Conservation (phyloP, 2,888 invertebrate genomes). For the Drosophila silvestris region DNA sequence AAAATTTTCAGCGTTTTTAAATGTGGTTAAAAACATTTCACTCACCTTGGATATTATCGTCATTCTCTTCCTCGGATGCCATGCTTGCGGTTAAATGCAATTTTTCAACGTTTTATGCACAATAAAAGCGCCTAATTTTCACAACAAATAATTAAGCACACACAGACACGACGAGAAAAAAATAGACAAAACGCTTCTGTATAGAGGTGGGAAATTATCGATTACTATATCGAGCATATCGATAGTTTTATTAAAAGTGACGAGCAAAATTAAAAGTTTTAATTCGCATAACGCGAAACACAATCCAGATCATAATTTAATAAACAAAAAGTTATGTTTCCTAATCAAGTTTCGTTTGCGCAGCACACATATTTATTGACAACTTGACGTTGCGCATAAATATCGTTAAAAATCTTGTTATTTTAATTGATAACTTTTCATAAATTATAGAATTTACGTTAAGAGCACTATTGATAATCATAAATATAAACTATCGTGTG, state of each 20-base stretch:
- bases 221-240: slow-evolving; percentile 6
- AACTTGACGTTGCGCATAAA: background rate
- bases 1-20: slow-evolving; percentile 55
- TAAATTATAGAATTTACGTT: background rate
- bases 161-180: slow-evolving; percentile 77
- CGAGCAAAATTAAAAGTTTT: background rate
- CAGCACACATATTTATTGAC: background rate
- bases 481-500: background rate
- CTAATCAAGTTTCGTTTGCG: background rate
- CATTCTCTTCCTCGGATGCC: slow-evolving; percentile 95
- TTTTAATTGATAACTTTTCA: background rate
- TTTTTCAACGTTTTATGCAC: slow-evolving; percentile 64
- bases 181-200: slow-evolving; percentile 58
- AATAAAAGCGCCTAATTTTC: slow-evolving; percentile 71
- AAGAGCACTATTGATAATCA: slow-evolving; percentile 1
- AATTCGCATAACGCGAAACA: background rate
- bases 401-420: background rate
- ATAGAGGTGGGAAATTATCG: slow-evolving; percentile 42
- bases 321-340: background rate
- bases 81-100: slow-evolving; percentile 85
- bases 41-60: slow-evolving; percentile 95
- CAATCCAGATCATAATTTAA: background rate
- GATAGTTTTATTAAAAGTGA: slow-evolving; percentile 12
- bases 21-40: slow-evolving; percentile 50
- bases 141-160: slow-evolving; percentile 78